Conservation (phyloP, 1,140 invertebrate species). For the Diachasmimorpha longicaudata region DNA sequence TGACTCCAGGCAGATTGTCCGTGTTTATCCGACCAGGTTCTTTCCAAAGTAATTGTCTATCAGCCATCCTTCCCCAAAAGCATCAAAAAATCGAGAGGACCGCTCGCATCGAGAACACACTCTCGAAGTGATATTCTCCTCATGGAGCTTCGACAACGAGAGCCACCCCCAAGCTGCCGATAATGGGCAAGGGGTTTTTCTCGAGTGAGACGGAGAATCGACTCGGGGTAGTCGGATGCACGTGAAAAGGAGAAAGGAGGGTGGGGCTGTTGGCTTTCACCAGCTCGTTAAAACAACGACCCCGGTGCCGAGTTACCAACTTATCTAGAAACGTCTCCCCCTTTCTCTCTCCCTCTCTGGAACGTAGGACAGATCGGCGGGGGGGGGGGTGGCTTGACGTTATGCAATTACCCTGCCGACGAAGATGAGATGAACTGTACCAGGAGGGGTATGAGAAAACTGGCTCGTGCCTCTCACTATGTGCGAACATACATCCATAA, state of each 20-base stretch:
- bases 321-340: neutral
- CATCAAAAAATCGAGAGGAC: too few relatives aligned
- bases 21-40: too few relatives aligned
- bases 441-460: neutral
- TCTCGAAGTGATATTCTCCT: too few relatives aligned
- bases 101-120: too few relatives aligned
- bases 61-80: too few relatives aligned
- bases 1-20: too few relatives aligned
- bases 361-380: neutral
- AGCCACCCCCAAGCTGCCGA: neutral
- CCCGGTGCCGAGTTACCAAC: slow-evolving; percentile 14
- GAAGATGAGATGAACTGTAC: neutral
- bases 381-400: neutral
- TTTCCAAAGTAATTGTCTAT: too few relatives aligned
- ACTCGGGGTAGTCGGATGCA: neutral
- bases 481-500: neutral
- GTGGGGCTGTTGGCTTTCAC: neutral
- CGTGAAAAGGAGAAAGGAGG: neutral
- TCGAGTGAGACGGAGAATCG: neutral
- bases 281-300: slow-evolving; percentile 26
- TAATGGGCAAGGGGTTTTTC: neutral
- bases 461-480: neutral
- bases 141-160: neutral
- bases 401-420: slow-evolving; percentile 20
- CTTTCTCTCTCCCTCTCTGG: neutral